Conservation (phyloP, 2,797 vertebrate genomes). For the Betta splendens region DNA sequence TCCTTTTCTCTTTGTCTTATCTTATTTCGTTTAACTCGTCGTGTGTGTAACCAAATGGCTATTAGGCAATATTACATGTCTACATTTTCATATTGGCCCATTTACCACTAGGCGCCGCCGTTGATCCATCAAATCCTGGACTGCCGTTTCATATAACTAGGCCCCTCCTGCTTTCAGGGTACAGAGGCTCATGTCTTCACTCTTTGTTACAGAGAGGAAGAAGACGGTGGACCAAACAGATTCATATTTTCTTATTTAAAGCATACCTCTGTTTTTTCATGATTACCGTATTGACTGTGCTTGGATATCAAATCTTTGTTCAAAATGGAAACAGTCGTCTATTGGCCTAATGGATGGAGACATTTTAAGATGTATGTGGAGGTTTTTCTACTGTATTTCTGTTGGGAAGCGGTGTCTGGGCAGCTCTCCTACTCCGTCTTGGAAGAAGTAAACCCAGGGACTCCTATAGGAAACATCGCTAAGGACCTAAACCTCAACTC, state of each 20-base stretch:
- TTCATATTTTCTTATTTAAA: background rate
- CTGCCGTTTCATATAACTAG: conserved; percentile 3
- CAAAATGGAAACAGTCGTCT: conserved; percentile 45
- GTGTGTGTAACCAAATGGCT: background rate
- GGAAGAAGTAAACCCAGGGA: conserved; percentile 86
- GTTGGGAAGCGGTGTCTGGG: conserved; percentile 51
- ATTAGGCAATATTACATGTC: background rate
- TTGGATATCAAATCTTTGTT: background rate
- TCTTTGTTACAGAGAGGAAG: conserved; percentile 68
- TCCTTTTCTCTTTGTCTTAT: background rate
- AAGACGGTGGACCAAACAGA: conserved; percentile 22
- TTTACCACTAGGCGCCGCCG: conserved; percentile 67
- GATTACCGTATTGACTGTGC: background rate
- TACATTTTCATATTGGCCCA: background rate
- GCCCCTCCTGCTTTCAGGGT: conserved; percentile 66
- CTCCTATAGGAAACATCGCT: conserved; percentile 88
- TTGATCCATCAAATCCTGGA: conserved; percentile 58
- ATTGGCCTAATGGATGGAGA: conserved; percentile 26
- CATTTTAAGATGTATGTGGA: conserved; percentile 39
- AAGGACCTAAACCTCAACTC: conserved; percentile 85
- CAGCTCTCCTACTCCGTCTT: conserved; percentile 85
- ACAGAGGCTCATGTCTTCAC: conserved; percentile 24
- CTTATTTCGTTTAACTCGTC: background rate
- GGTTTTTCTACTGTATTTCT: conserved; percentile 48
- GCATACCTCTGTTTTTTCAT: background rate